Base-by-base conservation (phyloP, 1,140 invertebrate species). In the Bilobella aurantiaca region DNA sequence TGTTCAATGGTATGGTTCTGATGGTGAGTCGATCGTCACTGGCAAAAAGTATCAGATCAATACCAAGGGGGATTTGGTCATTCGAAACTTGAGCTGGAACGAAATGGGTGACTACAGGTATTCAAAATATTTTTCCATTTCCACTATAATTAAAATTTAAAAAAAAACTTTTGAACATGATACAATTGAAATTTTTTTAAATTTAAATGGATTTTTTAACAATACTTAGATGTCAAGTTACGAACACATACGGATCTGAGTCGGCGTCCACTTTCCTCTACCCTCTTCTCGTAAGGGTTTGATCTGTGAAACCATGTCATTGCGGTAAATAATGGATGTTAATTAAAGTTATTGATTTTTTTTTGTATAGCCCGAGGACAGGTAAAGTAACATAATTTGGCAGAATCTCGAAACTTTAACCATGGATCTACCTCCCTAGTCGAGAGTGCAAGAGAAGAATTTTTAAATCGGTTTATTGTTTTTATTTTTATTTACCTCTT, bases 91-190 rank as follows among this genome's bases (percentile, higher is more conserved):
- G 18, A 78, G 77, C 21, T 93, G 87, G 87, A 76, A 79, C 16
- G 87, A 91, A 74, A 91, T 92, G 88, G 90, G 89, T 29, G 79
- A 78, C 12, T 93, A 86, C 78, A 84, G 80, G 1, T 93, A 53
- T 8, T 42, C n/a, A n/a, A n/a, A 53, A 53, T 23, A 18, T 53
- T 14, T 53, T 14, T 18, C 34, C 34, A 12, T 42, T 42, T 42
- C 8, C 18, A 8, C 18, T 42, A 18, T 18, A 42, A 42, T 42
- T 42, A 42, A n/a, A n/a, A n/a, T n/a, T n/a, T n/a, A n/a, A n/a
- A n/a, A n/a, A n/a, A n/a, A n/a, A n/a, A n/a, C n/a, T n/a, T n/a
- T n/a, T n/a, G n/a, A n/a, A n/a, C n/a, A n/a, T n/a, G n/a, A n/a
- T n/a, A n/a, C n/a, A n/a, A n/a, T n/a, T n/a, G n/a, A n/a, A n/a